These are phyloP conservation scores for Hydroisotoma schaefferi DNA, from an alignment of 2,888 invertebrate species.

Conservation along the genomic window DNA sequence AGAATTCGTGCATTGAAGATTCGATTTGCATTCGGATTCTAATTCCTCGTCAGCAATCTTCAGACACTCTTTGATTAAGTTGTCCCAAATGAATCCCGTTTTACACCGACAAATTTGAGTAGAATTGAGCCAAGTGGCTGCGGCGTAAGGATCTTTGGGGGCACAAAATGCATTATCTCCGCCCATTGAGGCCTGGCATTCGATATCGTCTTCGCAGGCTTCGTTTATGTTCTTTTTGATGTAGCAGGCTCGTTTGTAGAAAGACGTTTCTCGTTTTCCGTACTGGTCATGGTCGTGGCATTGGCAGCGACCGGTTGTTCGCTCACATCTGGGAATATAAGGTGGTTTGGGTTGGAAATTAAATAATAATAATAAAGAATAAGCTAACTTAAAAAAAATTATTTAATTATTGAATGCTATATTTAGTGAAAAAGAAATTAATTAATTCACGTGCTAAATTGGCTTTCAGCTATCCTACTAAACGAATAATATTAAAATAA, in stretches of 20 bases:
- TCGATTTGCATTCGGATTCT: slow-evolving; percentile 12
- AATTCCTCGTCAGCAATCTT: slow-evolving; percentile 9
- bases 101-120: slow-evolving; percentile 23
- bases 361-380: too few relatives aligned
- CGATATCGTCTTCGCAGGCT: slow-evolving; percentile 15
- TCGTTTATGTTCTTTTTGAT: slow-evolving; percentile 14
- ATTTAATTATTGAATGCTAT: too few relatives aligned
- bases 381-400: too few relatives aligned
- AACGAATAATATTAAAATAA: too few relatives aligned
- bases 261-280: neutral
- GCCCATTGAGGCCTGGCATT: slow-evolving; percentile 17
- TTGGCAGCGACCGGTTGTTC: slow-evolving; percentile 13
- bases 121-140: neutral
- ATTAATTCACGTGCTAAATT: too few relatives aligned
- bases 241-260: slow-evolving; percentile 12
- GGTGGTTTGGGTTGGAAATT: too few relatives aligned
- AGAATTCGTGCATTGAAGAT: slow-evolving; percentile 18
- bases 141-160: neutral
- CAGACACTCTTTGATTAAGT: slow-evolving; percentile 10
- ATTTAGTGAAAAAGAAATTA: too few relatives aligned
- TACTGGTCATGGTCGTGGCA: slow-evolving; percentile 10
- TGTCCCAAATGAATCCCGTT: slow-evolving; percentile 12
- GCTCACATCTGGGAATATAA: slow-evolving; percentile 21
- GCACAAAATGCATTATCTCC: slow-evolving; percentile 21
- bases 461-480: too few relatives aligned